Evolutionary conservation across 1,140 invertebrate genomes (phyloP).

Genomic region (Pteromalus puparum): DNA sequence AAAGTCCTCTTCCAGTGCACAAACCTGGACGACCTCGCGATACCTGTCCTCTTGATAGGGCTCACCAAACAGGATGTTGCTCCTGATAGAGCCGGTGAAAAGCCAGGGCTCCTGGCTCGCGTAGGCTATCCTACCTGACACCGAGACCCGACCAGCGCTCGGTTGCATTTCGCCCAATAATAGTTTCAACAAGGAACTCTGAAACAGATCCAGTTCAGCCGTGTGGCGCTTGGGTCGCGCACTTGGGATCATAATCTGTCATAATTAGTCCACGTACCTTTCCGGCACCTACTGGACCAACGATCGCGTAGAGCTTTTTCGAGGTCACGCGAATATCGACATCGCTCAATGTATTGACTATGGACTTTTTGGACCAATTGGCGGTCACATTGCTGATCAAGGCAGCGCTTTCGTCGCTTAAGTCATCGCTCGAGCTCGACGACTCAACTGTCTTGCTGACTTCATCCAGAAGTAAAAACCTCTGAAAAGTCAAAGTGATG

Average conservation of each 20-base stretch:
- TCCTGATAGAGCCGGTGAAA: constrained; percentile 59
- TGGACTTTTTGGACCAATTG: constrained; percentile 77
- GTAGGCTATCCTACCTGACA: constrained; percentile 82
- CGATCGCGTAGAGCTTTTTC: constrained; percentile 82
- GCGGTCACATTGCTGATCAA: constrained; percentile 76
- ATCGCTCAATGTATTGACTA: constrained; percentile 78
- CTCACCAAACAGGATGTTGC: constrained; percentile 72
- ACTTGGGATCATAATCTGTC: no score
- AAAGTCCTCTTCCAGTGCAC: constrained; percentile 87
- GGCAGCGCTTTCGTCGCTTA: constrained; percentile 52
- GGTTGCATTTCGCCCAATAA: constrained; percentile 83
- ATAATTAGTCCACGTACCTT: constrained; percentile 78
- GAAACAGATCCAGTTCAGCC: neutral
- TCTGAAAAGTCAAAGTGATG: neutral
- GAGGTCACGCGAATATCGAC: constrained; percentile 77
- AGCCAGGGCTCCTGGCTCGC: constrained; percentile 86
- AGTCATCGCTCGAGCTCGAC: constrained; percentile 52
- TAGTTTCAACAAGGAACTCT: constrained; percentile 85
- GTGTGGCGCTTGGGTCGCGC: no score
- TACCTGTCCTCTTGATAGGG: constrained; percentile 81
- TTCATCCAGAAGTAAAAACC: constrained; percentile 56
- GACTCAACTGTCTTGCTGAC: constrained; percentile 32
- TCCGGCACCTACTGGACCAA: constrained; percentile 85
- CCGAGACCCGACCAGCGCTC: constrained; percentile 77
- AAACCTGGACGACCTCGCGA: constrained; percentile 83